A percentile compares a stretch with the other conserved stretches of the same genome.
Evolutionary conservation across 2,888 invertebrate genomes (phyloP).

Genomic region (Ophion ellenae): DNA sequence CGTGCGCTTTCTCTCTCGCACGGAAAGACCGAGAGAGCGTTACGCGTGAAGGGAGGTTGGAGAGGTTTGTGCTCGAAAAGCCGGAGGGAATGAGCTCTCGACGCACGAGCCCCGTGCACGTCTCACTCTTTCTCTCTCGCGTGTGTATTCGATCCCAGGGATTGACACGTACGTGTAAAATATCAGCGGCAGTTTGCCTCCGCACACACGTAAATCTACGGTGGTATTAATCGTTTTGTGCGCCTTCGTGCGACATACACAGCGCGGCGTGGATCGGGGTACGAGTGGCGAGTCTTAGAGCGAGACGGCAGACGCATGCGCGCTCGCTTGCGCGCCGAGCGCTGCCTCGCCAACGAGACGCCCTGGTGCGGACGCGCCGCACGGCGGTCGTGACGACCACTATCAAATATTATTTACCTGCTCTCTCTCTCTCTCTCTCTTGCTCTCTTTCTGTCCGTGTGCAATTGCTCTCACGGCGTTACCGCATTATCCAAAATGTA

Average conservation of each 20-base stretch:
- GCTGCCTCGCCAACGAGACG: constrained; percentile 49
- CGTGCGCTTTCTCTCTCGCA: constrained; percentile 4
- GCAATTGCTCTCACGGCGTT: constrained; percentile 44
- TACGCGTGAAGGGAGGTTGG: constrained; percentile 46
- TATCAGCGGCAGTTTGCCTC: constrained; percentile 16
- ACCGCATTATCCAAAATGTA: constrained; percentile 47
- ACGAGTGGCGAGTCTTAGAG: constrained; percentile 29
- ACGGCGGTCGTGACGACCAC: not conserved
- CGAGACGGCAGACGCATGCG: constrained; percentile 59
- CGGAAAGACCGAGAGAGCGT: constrained; percentile 11
- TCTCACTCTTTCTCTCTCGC: constrained; percentile 12
- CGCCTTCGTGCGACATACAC: constrained; percentile 5
- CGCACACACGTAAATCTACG: constrained; percentile 11
- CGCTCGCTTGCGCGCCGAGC: constrained; percentile 38
- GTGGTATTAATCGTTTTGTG: constrained; percentile 36
- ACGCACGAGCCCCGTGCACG: constrained; percentile 51
- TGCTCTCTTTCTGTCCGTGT: constrained; percentile 54
- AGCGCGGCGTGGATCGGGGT: not conserved
- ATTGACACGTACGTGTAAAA: constrained; percentile 37
- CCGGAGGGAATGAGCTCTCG: constrained; percentile 55
- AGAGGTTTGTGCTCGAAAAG: constrained; percentile 53
- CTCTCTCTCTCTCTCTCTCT: constrained; percentile 18
- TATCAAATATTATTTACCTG: constrained; percentile 61
- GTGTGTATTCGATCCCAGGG: constrained; percentile 45
- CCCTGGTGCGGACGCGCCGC: constrained; percentile 56